Conservation (phyloP, 2,888 invertebrate genomes). For the Drosophila lutescens region DNA sequence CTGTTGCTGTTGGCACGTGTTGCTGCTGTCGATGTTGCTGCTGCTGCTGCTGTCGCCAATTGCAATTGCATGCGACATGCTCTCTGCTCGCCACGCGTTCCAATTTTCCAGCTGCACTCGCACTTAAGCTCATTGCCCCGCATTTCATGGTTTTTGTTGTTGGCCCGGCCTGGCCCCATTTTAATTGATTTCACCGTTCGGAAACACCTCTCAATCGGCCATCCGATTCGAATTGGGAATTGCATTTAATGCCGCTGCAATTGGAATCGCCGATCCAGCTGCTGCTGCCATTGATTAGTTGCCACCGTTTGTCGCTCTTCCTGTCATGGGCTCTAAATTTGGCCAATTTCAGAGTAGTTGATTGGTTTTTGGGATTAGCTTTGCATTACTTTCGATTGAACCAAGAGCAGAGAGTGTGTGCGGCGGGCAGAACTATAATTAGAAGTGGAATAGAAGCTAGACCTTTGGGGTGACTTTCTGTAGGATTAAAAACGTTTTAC, state of each 20-base stretch:
- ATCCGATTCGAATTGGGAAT: constrained; percentile 41
- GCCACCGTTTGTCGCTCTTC: constrained; percentile 14
- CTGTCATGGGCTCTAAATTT: constrained; percentile 41
- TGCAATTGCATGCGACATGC: constrained; percentile 22
- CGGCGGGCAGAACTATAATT: constrained; percentile 3
- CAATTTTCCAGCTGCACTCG: constrained; percentile 29
- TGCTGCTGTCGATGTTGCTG: constrained; percentile 21
- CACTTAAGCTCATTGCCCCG: constrained; percentile 50
- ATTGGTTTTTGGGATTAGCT: constrained; percentile 54
- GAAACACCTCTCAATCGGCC: constrained; percentile 54
- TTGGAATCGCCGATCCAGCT: not conserved
- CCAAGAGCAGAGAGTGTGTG: constrained; percentile 3
- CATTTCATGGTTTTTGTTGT: constrained; percentile 31
- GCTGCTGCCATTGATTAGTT: constrained; percentile 59
- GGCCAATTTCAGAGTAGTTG: constrained; percentile 44
- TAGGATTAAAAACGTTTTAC: not conserved
- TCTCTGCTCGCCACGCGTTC: constrained; percentile 25
- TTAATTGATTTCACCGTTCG: constrained; percentile 68
- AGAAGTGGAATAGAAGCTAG: not conserved
- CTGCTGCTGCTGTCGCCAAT: constrained; percentile 13
- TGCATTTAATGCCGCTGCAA: constrained; percentile 29
- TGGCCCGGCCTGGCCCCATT: constrained; percentile 30
- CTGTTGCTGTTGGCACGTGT: constrained; percentile 28
- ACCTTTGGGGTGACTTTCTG: not conserved
- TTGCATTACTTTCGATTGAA: constrained; percentile 18